A percentile compares a stretch with the other conserved stretches of the same genome.
phyloP scores from a whole-genome alignment of 2,888 invertebrate genomes.

The Drosophila tripunctata region DNA sequence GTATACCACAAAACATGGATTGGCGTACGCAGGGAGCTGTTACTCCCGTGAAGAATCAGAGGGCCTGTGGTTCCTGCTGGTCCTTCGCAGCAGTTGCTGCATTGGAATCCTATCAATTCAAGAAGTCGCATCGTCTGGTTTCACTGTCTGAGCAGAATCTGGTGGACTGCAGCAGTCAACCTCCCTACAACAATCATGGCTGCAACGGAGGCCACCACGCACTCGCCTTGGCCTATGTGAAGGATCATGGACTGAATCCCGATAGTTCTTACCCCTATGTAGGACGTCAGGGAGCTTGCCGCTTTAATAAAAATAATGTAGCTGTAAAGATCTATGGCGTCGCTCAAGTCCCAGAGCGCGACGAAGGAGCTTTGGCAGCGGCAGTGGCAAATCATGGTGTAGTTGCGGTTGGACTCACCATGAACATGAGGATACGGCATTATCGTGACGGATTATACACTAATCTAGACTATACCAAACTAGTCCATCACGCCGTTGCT shows the following conservation, averaged over 20 bases:
- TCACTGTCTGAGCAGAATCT: conserved; percentile 94
- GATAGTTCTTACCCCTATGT: conserved; percentile 88
- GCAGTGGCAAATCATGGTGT: conserved; percentile 94
- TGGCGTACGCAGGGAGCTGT: conserved; percentile 27
- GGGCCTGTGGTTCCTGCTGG: conserved; percentile 95
- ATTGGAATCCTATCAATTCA: conserved; percentile 94
- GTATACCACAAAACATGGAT: conserved; percentile 17
- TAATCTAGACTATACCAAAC: neutral
- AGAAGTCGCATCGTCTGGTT: conserved; percentile 88
- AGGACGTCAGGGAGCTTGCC: conserved; percentile 92
- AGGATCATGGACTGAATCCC: conserved; percentile 84
- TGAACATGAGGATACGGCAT: conserved; percentile 78
- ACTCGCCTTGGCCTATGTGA: conserved; percentile 93
- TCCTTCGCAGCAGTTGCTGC: conserved; percentile 96
- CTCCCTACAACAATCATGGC: conserved; percentile 97
- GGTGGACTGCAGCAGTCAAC: conserved; percentile 92
- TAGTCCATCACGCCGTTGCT: neutral
- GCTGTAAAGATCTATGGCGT: conserved; percentile 91
- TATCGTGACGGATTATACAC: conserved; percentile 3
- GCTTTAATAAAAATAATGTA: conserved; percentile 86
- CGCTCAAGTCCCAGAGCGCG: conserved; percentile 86
- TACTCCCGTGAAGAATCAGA: conserved; percentile 4
- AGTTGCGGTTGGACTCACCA: conserved; percentile 94
- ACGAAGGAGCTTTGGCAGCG: conserved; percentile 88
- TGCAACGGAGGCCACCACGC: conserved; percentile 97